Percentiles rank a stretch among this genome's conserved stretches.
Conservation (phyloP, 35 echinoderm and acorn worm genomes). For the Apostichopus japonicus region DNA sequence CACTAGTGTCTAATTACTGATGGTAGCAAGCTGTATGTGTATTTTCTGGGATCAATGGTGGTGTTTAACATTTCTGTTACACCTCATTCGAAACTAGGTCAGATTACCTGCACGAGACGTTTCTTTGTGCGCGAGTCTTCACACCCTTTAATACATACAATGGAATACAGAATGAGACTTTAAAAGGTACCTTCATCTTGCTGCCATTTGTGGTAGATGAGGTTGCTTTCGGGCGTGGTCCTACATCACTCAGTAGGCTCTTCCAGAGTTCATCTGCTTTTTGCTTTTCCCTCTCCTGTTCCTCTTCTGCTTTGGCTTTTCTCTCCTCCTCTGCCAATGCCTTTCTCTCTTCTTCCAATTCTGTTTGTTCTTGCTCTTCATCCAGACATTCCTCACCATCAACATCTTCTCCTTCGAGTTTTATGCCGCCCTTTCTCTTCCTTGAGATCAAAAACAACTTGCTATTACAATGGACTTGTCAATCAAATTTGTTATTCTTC, state of each 20-base stretch:
- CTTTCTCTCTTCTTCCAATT: constrained; percentile 7
- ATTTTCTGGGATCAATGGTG: too few species aligned
- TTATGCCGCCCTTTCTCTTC: constrained; percentile 69
- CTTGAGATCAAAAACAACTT: constrained; percentile 6
- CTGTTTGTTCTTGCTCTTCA: constrained; percentile 58
- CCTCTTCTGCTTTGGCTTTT: constrained; percentile 44
- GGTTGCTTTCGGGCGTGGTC: constrained; percentile 63
- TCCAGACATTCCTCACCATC: neutral
- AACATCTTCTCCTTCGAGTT: constrained; percentile 54
- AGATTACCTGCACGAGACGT: too few species aligned
- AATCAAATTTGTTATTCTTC: neutral
- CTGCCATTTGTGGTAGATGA: neutral
- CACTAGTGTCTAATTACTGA: too few species aligned
- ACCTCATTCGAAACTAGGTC: too few species aligned
- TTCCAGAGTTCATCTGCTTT: constrained; percentile 93
- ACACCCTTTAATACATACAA: too few species aligned
- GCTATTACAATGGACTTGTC: neutral
- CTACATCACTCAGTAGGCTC: constrained; percentile 90
- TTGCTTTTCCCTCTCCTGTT: constrained; percentile 79
- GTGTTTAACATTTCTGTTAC: too few species aligned
- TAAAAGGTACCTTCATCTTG: neutral
- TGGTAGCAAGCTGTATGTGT: too few species aligned
- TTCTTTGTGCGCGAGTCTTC: too few species aligned
- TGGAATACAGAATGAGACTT: too few species aligned
- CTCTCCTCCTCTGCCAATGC: constrained; percentile 59